Evolutionary conservation across 2,113 vertebrate genomes (phyloP).

Genomic region (Haemorhous mexicanus): DNA sequence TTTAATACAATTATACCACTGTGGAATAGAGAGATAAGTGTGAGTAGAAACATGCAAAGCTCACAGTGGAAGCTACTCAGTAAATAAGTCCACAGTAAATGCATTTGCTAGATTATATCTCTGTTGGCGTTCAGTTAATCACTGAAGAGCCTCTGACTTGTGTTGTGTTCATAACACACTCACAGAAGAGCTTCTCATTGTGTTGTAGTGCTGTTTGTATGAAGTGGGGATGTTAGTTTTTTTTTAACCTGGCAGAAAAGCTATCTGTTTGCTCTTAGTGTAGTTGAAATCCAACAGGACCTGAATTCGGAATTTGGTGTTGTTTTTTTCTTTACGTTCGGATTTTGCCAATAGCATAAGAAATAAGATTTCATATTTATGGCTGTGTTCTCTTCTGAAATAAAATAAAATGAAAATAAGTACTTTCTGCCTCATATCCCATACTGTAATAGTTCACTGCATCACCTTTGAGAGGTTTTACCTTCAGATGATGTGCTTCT

Average conservation of each 20-base stretch:
- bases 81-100: background rate
- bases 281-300: background rate
- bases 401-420: background rate
- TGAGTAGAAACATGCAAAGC: background rate
- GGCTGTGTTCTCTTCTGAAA: background rate
- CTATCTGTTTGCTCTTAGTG: background rate
- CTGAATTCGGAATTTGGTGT: background rate
- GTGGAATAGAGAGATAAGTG: background rate
- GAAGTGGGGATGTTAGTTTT: background rate
- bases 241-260: background rate
- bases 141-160: background rate
- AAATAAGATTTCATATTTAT: background rate
- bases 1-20: background rate
- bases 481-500: background rate
- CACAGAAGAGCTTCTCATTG: background rate
- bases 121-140: background rate
- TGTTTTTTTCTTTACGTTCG: background rate
- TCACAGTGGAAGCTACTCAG: background rate
- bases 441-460: background rate
- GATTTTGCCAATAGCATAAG: background rate
- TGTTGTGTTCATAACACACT: background rate
- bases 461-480: background rate
- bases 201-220: background rate
- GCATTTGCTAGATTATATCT: background rate
- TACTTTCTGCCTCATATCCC: slow-evolving; percentile 1